phyloP scores from a whole-genome alignment of 2,888 invertebrate genomes.

The Galerucella calmariensis region DNA sequence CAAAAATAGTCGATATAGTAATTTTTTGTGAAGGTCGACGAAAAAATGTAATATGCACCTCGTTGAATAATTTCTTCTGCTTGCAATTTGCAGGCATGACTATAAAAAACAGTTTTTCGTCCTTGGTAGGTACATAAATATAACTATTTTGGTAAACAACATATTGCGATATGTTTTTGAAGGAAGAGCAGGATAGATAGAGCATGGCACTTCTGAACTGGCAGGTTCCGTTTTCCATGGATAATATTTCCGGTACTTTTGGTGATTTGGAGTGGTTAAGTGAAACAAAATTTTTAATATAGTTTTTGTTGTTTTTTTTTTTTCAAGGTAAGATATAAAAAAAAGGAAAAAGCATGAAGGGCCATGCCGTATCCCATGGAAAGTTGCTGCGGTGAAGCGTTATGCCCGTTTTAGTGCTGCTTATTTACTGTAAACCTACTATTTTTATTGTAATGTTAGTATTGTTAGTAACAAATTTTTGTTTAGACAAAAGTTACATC shows the following conservation, averaged over 20 bases:
- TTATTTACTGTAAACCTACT: neutral
- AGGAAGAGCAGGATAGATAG: slow-evolving; percentile 49
- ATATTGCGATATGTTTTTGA: slow-evolving; percentile 10
- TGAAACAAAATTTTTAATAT: slow-evolving; percentile 24
- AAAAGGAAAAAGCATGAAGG: slow-evolving; percentile 61
- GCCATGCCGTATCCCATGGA: slow-evolving; percentile 62
- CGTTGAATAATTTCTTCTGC: neutral
- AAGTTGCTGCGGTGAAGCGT: slow-evolving; percentile 46
- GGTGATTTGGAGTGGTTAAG: slow-evolving; percentile 57
- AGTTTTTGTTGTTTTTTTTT: neutral
- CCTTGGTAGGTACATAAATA: neutral
- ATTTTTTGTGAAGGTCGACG: no score
- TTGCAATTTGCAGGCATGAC: neutral
- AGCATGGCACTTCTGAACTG: slow-evolving; percentile 65
- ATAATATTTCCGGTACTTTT: slow-evolving; percentile 42
- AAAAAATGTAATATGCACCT: no score
- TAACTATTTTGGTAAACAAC: slow-evolving; percentile 17
- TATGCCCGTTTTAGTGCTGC: slow-evolving; percentile 37
- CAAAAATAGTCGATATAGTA: no score
- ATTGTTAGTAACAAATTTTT: neutral
- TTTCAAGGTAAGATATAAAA: slow-evolving; percentile 33
- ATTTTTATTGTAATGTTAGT: neutral
- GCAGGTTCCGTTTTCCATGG: slow-evolving; percentile 62
- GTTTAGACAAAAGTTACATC: neutral
- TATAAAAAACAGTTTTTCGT: no score